A percentile compares a stretch with the other conserved stretches of the same genome.
These are phyloP conservation scores for Uria lomvia DNA, from an alignment of 2,113 vertebrate genomes.

Conservation along the genomic window DNA sequence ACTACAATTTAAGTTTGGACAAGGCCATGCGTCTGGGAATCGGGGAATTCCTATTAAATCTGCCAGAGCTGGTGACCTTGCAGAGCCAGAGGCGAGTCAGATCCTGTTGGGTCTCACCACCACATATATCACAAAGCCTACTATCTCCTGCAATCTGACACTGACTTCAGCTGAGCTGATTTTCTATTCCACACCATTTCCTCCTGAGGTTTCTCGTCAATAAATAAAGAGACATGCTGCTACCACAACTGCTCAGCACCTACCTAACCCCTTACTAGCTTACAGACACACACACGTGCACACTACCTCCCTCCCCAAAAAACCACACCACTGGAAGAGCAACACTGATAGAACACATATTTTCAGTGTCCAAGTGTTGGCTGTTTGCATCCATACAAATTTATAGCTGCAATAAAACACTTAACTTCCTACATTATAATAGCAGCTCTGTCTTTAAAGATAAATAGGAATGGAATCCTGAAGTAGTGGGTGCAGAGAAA, in stretches of 20 bases:
- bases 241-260: slow-evolving; percentile 67
- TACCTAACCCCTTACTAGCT: slow-evolving; percentile 57
- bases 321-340: background rate
- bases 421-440: background rate
- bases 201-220: slow-evolving; percentile 72
- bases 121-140: background rate
- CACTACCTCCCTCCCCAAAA: background rate
- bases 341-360: background rate
- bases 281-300: background rate
- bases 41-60: background rate
- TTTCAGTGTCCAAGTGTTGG: background rate
- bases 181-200: slow-evolving; percentile 60
- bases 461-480: background rate
- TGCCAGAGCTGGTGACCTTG: background rate
- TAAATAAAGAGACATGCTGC: slow-evolving; percentile 73
- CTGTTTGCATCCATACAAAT: background rate
- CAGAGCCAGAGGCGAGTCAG: background rate
- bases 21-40: background rate
- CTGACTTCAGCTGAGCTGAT: background rate
- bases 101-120: background rate
- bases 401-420: background rate
- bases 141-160: background rate
- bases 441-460: background rate
- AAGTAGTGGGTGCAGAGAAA: background rate
- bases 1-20: background rate